phyloP scores from a whole-genome alignment of 2,113 vertebrate genomes.

The Bubo bubo region DNA sequence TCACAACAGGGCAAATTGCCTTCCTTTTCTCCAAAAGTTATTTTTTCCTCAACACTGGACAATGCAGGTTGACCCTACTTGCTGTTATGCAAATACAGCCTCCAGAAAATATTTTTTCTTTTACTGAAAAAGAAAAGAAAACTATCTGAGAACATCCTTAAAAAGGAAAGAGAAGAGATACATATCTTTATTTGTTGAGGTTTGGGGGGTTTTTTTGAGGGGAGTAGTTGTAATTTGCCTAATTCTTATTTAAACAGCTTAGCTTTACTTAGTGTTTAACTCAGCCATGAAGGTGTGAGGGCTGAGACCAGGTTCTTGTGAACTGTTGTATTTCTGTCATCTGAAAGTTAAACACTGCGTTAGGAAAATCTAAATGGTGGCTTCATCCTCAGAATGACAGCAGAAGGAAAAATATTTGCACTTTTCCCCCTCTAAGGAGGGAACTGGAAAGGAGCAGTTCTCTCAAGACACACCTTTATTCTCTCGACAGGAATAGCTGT shows the following conservation, averaged over 20 bases:
- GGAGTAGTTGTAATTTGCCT: background rate
- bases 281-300: background rate
- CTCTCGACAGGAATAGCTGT: background rate
- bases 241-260: background rate
- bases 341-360: conserved; percentile 37
- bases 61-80: background rate
- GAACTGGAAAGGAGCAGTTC: background rate
- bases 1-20: background rate
- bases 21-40: background rate
- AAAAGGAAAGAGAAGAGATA: background rate
- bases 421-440: background rate
- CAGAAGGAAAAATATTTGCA: conserved; percentile 48
- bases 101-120: background rate
- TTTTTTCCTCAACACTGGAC: background rate
- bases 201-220: background rate
- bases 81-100: background rate
- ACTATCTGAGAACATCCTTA: background rate
- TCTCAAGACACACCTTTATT: conserved; percentile 17
- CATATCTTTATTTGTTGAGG: background rate
- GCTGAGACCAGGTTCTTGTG: background rate
- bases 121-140: background rate
- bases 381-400: conserved; percentile 19
- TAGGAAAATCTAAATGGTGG: conserved; percentile 33
- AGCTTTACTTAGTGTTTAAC: background rate
- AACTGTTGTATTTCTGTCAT: conserved; percentile 17